Evolutionary conservation across 2,113 vertebrate species (phyloP).

Genomic region (Cyanoderma ruficeps): DNA sequence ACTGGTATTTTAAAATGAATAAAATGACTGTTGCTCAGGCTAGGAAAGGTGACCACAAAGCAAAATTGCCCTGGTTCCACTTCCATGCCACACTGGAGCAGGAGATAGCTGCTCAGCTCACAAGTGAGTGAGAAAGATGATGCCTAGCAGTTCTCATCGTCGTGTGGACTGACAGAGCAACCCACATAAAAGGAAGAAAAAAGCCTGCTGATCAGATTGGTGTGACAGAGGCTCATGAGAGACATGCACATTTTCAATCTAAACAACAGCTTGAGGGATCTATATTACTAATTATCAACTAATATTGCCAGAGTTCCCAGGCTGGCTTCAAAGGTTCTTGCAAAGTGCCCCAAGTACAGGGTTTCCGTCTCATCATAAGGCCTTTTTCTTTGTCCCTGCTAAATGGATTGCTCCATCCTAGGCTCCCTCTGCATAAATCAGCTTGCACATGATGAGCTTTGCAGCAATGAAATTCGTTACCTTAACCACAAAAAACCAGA

Average conservation of each 20-base stretch:
- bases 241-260: conserved; percentile 58
- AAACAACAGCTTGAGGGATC: conserved; percentile 59
- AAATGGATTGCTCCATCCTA: conserved; percentile 25
- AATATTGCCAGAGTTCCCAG: conserved; percentile 66
- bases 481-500: conserved; percentile 43
- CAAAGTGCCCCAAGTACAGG: conserved; percentile 32
- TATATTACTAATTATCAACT: conserved; percentile 70
- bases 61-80: not conserved
- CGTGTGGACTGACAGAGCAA: conserved; percentile 38
- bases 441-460: conserved; percentile 57
- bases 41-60: conserved; percentile 31
- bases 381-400: conserved; percentile 35
- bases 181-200: conserved; percentile 71
- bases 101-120: conserved; percentile 21
- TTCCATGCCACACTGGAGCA: not conserved
- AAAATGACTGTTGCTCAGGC: not conserved
- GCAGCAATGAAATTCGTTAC: conserved; percentile 60
- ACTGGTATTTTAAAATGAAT: not conserved
- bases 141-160: conserved; percentile 66
- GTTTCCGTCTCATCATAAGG: conserved; percentile 44
- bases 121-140: conserved; percentile 62
- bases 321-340: conserved; percentile 56
- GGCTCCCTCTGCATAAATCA: not conserved
- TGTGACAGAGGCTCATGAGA: conserved; percentile 57
- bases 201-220: conserved; percentile 65